These are phyloP conservation scores for Tichodroma muraria DNA, from an alignment of 2,113 vertebrate species.

Conservation along the genomic window DNA sequence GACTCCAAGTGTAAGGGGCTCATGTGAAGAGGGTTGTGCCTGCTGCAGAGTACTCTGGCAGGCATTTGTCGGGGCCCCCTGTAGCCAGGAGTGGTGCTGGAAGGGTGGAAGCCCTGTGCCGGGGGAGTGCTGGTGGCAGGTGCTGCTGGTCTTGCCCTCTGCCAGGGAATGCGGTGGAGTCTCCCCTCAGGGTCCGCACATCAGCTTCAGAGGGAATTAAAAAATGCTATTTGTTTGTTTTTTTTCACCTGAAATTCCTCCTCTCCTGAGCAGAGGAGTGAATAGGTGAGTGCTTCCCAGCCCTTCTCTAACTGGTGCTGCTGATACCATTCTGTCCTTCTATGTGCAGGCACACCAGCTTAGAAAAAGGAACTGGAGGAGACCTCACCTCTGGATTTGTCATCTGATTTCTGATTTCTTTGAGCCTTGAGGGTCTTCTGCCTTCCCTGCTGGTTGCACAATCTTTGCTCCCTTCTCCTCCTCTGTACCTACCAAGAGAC, in stretches of 20 bases:
- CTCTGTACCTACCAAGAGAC: not conserved
- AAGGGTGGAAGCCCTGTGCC: not conserved
- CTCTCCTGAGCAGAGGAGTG: not conserved
- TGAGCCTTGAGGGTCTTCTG: not conserved
- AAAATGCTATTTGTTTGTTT: not conserved
- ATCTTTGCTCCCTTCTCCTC: not conserved
- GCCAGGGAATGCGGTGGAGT: not conserved
- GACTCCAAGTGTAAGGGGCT: not conserved
- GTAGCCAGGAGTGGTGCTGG: not conserved
- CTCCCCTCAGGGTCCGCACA: not conserved
- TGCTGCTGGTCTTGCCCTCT: not conserved
- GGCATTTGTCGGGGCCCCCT: not conserved
- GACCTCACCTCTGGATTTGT: not conserved
- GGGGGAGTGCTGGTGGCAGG: not conserved
- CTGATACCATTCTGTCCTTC: not conserved
- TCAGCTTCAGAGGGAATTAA: slow-evolving; percentile 3
- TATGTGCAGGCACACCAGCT: not conserved
- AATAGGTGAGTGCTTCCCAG: not conserved
- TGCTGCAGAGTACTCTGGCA: not conserved
- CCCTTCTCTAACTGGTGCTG: not conserved
- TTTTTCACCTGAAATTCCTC: not conserved
- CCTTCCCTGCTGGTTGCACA: not conserved
- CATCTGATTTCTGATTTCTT: not conserved
- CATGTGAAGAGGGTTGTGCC: not conserved
- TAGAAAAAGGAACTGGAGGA: not conserved